Percentiles rank a stretch among this genome's conserved stretches.
phyloP scores from a whole-genome alignment of 2,888 invertebrate genomes.

The Melolontha melolontha region DNA sequence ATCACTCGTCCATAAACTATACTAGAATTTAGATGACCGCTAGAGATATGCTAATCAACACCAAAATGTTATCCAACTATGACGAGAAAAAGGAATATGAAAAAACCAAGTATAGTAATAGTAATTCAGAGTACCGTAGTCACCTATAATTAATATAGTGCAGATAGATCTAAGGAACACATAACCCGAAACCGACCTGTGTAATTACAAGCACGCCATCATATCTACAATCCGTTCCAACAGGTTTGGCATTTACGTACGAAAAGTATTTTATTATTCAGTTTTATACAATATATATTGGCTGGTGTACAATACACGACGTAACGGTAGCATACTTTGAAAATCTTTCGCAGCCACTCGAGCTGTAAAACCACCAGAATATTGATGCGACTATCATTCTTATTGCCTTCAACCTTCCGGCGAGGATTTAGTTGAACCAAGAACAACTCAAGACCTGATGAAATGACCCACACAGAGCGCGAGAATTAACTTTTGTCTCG shows the following conservation, averaged over 20 bases:
- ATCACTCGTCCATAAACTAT: constrained; percentile 16
- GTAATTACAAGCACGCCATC: constrained; percentile 49
- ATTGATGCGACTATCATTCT: constrained; percentile 21
- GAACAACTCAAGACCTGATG: constrained; percentile 18
- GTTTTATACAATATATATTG: too few relatives aligned
- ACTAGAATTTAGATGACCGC: constrained; percentile 9
- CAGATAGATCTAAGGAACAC: constrained; percentile 46
- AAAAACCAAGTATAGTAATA: too few relatives aligned
- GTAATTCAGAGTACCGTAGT: constrained; percentile 32
- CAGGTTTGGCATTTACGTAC: constrained; percentile 44
- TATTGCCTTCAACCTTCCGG: constrained; percentile 17
- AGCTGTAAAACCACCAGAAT: constrained; percentile 25
- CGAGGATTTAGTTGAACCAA: constrained; percentile 15
- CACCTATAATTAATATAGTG: constrained; percentile 47
- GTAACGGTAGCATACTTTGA: constrained; percentile 11
- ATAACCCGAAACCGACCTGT: constrained; percentile 44
- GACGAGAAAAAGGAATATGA: constrained; percentile 21
- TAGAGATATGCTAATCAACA: constrained; percentile 30
- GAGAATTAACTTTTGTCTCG: too few relatives aligned
- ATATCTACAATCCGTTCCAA: constrained; percentile 43
- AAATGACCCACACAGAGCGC: constrained; percentile 2
- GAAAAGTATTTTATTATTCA: background rate
- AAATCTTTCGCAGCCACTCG: background rate
- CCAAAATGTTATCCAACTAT: constrained; percentile 9
- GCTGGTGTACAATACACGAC: background rate